Evolutionary conservation across 2,797 vertebrate genomes (phyloP).

Genomic region (Poeciliopsis paucimaculata): DNA sequence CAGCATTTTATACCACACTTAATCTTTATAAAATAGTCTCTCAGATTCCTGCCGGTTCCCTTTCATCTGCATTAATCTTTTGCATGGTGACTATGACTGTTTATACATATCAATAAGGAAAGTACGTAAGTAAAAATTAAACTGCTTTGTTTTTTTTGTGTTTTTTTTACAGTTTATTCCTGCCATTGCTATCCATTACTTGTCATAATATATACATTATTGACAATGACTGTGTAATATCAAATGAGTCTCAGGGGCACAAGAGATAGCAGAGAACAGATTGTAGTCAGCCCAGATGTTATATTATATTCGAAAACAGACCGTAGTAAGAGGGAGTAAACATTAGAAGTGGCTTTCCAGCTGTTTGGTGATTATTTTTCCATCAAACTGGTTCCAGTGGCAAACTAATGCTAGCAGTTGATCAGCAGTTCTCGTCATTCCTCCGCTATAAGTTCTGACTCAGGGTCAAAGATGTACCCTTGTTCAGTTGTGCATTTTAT

Average conservation of each 20-base stretch:
- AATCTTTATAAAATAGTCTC: not conserved
- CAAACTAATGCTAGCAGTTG: not conserved
- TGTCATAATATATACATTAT: constrained; percentile 6
- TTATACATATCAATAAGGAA: not conserved
- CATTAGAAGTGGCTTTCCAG: not conserved
- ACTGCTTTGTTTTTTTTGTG: not conserved
- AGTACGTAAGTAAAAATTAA: not conserved
- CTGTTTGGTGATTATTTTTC: not conserved
- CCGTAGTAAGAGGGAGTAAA: not conserved
- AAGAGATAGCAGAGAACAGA: not conserved
- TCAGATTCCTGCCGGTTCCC: not conserved
- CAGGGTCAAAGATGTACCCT: not conserved
- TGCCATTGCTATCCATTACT: not conserved
- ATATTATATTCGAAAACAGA: not conserved
- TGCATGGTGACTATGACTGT: not conserved
- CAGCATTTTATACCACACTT: not conserved
- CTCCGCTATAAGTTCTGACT: not conserved
- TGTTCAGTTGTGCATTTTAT: not conserved
- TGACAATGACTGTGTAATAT: not conserved
- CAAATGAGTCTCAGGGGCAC: not conserved
- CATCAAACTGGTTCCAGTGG: not conserved
- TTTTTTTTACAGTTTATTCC: not conserved
- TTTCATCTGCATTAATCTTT: not conserved
- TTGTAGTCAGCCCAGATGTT: not conserved
- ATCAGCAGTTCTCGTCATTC: not conserved